phyloP scores from a whole-genome alignment of 2,113 vertebrate genomes.

The Rousettus leschenaultii region DNA sequence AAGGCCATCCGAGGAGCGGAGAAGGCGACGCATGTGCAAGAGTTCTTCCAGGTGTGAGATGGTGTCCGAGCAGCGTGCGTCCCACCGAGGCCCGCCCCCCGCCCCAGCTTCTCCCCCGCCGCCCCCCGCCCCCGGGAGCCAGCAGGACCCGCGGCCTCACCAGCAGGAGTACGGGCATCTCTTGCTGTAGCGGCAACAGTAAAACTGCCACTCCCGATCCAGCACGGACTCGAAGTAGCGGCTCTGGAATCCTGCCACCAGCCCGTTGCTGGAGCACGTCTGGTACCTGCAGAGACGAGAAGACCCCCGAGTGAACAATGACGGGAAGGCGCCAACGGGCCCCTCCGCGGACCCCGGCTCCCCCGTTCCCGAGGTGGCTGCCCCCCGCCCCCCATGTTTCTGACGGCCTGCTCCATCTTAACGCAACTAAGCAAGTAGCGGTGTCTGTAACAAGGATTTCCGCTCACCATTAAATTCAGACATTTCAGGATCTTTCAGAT shows the following conservation, averaged over 20 bases:
- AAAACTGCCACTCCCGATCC: constrained; percentile 98
- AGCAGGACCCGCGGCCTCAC: constrained; percentile 78
- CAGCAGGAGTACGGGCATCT: constrained; percentile 95
- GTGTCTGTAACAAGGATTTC: background rate
- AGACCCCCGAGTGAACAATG: background rate
- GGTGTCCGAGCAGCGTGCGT: background rate
- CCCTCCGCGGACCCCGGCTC: background rate
- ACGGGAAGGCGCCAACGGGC: fast-evolving
- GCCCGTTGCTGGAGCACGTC: constrained; percentile 92
- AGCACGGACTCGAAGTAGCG: constrained; percentile 95
- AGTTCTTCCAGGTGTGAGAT: background rate
- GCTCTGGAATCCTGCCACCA: constrained; percentile 96
- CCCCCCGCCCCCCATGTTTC: background rate
- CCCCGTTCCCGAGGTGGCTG: background rate
- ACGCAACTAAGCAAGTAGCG: background rate
- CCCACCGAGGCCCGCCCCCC: background rate
- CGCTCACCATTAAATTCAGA: background rate
- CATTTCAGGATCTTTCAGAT: background rate
- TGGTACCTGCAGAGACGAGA: constrained; percentile 87
- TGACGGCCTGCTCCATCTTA: background rate
- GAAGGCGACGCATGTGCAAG: background rate
- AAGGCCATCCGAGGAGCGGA: background rate
- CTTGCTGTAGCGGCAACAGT: constrained; percentile 93
- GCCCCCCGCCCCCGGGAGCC: too few species aligned
- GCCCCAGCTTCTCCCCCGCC: fast-evolving